Evolutionary conservation across 2,797 vertebrate species (phyloP).

Genomic region (Melanotaenia parkinsoni): DNA sequence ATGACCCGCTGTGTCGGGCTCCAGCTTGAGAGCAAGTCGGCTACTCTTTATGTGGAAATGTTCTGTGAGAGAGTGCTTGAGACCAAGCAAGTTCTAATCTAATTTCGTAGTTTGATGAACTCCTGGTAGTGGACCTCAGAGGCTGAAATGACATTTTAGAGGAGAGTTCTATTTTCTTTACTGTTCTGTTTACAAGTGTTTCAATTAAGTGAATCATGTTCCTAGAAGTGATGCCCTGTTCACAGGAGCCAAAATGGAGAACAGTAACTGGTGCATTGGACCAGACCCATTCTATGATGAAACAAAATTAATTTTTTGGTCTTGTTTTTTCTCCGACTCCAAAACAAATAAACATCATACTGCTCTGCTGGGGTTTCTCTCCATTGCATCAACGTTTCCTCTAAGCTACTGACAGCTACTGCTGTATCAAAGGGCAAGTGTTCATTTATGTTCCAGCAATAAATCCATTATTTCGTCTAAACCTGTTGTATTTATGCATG

Average conservation of each 20-base stretch:
- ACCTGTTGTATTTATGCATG: conserved; percentile 31
- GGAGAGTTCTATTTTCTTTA: conserved; percentile 59
- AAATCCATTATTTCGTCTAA: conserved; percentile 60
- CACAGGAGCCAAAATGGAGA: conserved; percentile 47
- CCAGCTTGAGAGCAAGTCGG: conserved; percentile 22
- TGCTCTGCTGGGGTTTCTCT: conserved; percentile 63
- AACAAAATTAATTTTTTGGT: conserved; percentile 62
- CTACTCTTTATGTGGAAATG: conserved; percentile 26
- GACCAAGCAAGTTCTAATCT: conserved; percentile 51
- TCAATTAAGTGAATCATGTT: conserved; percentile 74
- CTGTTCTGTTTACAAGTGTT: conserved; percentile 67
- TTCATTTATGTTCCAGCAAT: conserved; percentile 64
- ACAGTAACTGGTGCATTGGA: conserved; percentile 48
- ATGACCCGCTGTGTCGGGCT: conserved; percentile 40
- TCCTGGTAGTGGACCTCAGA: conserved; percentile 48
- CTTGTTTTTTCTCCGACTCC: conserved; percentile 61
- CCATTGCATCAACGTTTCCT: conserved; percentile 72
- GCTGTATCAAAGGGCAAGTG: conserved; percentile 71
- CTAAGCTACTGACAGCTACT: conserved; percentile 66
- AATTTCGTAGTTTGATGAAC: conserved; percentile 76
- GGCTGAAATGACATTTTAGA: conserved; percentile 73
- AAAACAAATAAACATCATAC: conserved; percentile 69
- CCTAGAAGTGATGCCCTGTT: conserved; percentile 55
- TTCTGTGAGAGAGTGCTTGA: conserved; percentile 19
- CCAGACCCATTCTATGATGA: conserved; percentile 57